Percentiles rank a stretch among this genome's conserved stretches.
Conservation (phyloP, 2,797 vertebrate genomes). For the Sarcophilus harrisii region DNA sequence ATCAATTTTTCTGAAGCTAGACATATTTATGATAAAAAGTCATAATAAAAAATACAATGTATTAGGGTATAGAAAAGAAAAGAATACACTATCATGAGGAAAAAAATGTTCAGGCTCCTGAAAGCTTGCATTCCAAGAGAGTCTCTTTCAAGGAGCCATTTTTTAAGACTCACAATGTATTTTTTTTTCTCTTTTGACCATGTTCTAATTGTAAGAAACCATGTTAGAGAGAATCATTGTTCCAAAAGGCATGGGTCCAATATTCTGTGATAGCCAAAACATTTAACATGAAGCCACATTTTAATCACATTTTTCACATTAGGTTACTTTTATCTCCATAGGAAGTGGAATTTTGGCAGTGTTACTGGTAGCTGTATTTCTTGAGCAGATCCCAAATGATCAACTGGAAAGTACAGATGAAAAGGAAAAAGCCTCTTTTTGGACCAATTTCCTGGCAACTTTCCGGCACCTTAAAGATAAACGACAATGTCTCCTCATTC, state of each 20-base stretch:
- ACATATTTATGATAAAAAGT: not conserved
- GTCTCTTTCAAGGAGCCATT: not conserved
- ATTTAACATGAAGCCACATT: not conserved
- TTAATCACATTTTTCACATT: not conserved
- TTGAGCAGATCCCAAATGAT: slow-evolving; percentile 88
- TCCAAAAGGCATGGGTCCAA: not conserved
- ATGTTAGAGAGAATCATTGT: not conserved
- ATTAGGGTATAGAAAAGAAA: not conserved
- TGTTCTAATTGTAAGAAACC: not conserved
- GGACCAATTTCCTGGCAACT: slow-evolving; percentile 90
- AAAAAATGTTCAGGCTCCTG: not conserved
- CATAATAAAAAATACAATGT: not conserved
- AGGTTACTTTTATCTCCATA: slow-evolving; percentile 75
- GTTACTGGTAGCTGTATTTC: slow-evolving; percentile 87
- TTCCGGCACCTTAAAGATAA: slow-evolving; percentile 90
- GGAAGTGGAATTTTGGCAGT: slow-evolving; percentile 92
- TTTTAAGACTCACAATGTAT: not conserved
- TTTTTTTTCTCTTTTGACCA: not conserved
- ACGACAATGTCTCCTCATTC: slow-evolving; percentile 90
- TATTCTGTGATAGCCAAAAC: not conserved
- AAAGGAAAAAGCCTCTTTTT: slow-evolving; percentile 81
- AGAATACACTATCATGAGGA: not conserved
- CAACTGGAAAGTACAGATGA: slow-evolving; percentile 79
- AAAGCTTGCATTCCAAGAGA: not conserved
- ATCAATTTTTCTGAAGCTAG: not conserved